phyloP scores from a whole-genome alignment of 2,113 vertebrate species.

The Nothobranchius furzeri region DNA sequence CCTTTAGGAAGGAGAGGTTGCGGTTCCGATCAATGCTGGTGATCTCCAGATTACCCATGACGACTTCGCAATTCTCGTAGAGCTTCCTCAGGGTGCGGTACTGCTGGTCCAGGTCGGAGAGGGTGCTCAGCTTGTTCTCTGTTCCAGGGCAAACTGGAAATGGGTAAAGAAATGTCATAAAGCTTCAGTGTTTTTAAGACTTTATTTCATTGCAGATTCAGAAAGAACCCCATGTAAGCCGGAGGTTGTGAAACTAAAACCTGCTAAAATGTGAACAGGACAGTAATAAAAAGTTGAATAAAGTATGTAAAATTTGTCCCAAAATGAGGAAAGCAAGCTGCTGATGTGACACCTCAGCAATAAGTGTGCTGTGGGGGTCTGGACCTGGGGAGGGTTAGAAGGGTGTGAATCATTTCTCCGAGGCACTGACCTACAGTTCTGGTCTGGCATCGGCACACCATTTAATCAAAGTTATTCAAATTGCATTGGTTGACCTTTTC shows the following conservation, averaged over 20 bases:
- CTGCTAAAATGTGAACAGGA: neutral
- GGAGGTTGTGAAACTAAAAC: neutral
- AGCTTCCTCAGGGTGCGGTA: conserved; percentile 93
- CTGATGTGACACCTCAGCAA: conserved; percentile 36
- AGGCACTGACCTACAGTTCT: conserved; percentile 64
- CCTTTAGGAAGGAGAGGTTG: conserved; percentile 95
- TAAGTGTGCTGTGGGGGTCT: conserved; percentile 12
- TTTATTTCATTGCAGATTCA: no score
- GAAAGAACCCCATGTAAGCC: neutral
- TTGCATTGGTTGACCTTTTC: conserved; percentile 68
- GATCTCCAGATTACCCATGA: conserved; percentile 99
- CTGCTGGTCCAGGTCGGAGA: conserved; percentile 97
- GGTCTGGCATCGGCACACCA: conserved; percentile 30
- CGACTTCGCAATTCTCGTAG: conserved; percentile 97
- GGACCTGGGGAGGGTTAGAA: conserved; percentile 44
- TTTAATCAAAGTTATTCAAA: conserved; percentile 76
- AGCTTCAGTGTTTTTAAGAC: neutral
- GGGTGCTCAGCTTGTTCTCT: conserved; percentile 95
- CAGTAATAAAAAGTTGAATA: conserved; percentile 4
- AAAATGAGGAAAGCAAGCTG: conserved; percentile 9
- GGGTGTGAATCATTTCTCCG: conserved; percentile 57
- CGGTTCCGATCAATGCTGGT: conserved; percentile 95
- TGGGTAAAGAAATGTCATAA: neutral
- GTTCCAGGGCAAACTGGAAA: conserved; percentile 92
- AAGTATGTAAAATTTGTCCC: conserved; percentile 25